These are phyloP conservation scores for Allygus modestus DNA, from an alignment of 2,888 invertebrate species.

Conservation along the genomic window DNA sequence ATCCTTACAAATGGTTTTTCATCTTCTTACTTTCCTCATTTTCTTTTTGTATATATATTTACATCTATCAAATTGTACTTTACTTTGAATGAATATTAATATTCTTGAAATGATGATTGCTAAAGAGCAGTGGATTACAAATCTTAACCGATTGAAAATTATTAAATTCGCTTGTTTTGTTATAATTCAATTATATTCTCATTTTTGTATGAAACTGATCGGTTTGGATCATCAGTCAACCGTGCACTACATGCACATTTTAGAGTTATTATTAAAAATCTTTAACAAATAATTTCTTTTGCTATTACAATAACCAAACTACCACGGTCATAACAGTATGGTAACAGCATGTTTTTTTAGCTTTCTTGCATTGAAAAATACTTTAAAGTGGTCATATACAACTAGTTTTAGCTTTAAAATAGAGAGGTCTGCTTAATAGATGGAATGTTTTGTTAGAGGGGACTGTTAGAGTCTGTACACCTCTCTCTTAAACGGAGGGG, in stretches of 20 bases:
- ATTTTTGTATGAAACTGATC: no score
- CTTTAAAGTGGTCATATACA: background rate
- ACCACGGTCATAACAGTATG: background rate
- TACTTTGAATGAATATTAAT: background rate
- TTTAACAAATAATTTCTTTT: no score
- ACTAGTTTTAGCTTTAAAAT: constrained; percentile 19
- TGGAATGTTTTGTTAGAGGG: constrained; percentile 16
- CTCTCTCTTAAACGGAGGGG: constrained; percentile 33
- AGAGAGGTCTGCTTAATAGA: constrained; percentile 56
- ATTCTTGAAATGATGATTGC: no score
- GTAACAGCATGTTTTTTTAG: background rate
- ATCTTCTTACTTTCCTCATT: background rate
- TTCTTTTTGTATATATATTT: background rate
- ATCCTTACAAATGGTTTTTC: background rate
- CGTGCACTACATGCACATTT: no score
- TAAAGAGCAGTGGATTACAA: no score
- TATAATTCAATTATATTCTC: no score
- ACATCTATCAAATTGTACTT: background rate
- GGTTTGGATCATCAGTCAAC: no score
- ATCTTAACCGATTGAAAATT: no score
- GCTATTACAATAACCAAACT: background rate
- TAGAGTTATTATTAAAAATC: no score
- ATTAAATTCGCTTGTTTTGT: no score
- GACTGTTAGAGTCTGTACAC: constrained; percentile 36
- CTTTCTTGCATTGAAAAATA: constrained; percentile 14